Evolutionary conservation across 23 tunicate genomes (phyloP), one percentile per base, ranked within the genome.

Genomic region (Ascidia mentula): DNA sequence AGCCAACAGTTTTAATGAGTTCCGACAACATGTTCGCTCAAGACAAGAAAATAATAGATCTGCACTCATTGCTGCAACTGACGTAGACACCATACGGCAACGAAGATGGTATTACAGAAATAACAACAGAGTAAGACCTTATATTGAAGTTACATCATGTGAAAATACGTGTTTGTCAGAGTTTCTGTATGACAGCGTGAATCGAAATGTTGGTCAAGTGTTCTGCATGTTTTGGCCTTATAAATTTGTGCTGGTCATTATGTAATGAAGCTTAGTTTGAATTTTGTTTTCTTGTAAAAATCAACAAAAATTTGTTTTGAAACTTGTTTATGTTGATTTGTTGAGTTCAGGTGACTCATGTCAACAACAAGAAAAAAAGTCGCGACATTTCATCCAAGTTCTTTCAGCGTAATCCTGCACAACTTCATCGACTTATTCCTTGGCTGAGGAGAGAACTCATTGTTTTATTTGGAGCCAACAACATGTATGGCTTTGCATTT

Each of bases 381-480:
- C 75, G 97, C 9, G 90, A 86, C 39, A 80, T 81, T 59, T 85
- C 90, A 20, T 84, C 97, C 15, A 70, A 37, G 38, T 91, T 91
- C 77, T 91, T 35, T 72, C 87, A 74, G 20, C 73, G 82, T 0
- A 91, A 91, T 72, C 97, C 90, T 35, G 73, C 86, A 34, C 97
- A 85, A 78, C 38, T 82, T 9, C 90, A 91, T 40, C 85, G 97
- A 28, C 87, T 91, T 18, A 81, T 77, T 15, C 97, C 97, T 15
- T 91, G 97, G 97, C 80, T 91, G 18, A 81, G 80, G 60, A 77
- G 97, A 37, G 97, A 91, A 60, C 65, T 91, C 45, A 85, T 88
- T 24, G 81, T 91, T 77, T 38, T 91, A 53, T 91, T 80, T 77
- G 97, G 97, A 24, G 87, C 97, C 39, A 84, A 85, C 65, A 91